Base-by-base conservation (phyloP, 92 coral and sea anemone genomes). In the Porites evermanni region DNA sequence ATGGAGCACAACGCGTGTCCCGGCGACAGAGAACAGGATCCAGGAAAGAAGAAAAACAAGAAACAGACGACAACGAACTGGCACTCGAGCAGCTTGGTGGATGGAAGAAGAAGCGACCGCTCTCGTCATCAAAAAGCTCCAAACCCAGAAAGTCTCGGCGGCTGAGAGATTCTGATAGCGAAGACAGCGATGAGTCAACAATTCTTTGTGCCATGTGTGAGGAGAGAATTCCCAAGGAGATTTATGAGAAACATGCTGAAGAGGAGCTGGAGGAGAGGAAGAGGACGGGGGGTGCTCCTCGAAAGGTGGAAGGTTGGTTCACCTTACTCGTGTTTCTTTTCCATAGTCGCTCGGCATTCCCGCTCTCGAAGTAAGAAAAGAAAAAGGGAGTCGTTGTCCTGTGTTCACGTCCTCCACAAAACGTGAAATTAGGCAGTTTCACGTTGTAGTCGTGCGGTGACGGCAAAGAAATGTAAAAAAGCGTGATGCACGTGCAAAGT, bases 181-280 rank as follows among this genome's bases (percentile, higher is more conserved):
- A 83, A 16, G 87, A 74, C 12, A 73, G 87, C 53, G 87, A 83
- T 53, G 87, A 83, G 51, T 3, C 17, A 16, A 50, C 44, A 2
- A 74, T 74, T 8, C 72, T 83, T 18, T 85, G 88, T 70, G 12
- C 53, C 58, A 53, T 85, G 4, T 85, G 88, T 61, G 20, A 66
- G 9, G 17, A 85, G 75, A 76, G 54, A 38, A 66, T 85, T 52
- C 83, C 84, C 17, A 85, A 85, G 81, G 88, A 74, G 67, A 0
- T 72, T 38, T 85, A 75, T 32, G 32, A 32, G 47, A 19, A 77
- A 32, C 88, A 85, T 66, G 84, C 47, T 6, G 77, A 76, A 14
- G 77, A 78, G 18, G 88, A 85, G 29, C 29, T 85, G 72, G 88
- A 75, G 69, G 50, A 56, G 10, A 85, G 61, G 51, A 77, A 67